Percentiles rank a stretch among this genome's conserved stretches.
Evolutionary conservation across 2,888 invertebrate species (phyloP).

Genomic region (Cantharis nigra): DNA sequence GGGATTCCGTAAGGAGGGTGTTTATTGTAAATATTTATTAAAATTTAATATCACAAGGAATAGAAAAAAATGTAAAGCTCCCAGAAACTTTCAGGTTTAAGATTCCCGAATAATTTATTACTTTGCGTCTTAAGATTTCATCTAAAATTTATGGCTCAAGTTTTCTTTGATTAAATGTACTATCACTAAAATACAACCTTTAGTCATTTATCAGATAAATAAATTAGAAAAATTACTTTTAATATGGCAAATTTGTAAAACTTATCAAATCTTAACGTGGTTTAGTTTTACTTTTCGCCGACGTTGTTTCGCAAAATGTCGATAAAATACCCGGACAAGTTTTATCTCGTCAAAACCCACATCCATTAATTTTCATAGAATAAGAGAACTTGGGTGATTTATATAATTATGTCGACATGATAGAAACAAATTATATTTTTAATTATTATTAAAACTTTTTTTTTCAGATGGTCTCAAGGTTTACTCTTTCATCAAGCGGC

Average conservation of each 20-base stretch:
- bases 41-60: background rate
- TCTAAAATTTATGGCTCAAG: background rate
- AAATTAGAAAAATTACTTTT: background rate
- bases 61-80: background rate
- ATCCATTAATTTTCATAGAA: background rate
- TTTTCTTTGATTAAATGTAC: background rate
- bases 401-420: background rate
- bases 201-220: background rate
- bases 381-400: background rate
- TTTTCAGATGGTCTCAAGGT: slow-evolving; percentile 81
- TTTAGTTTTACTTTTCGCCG: background rate
- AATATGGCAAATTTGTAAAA: background rate
- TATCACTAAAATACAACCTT: background rate
- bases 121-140: background rate
- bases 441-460: background rate
- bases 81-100: background rate
- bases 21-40: background rate
- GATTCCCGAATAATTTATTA: background rate
- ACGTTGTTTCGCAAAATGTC: background rate
- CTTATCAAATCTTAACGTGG: background rate
- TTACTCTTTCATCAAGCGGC: slow-evolving; percentile 83
- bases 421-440: background rate
- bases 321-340: background rate
- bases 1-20: background rate
- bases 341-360: background rate